Conservation (phyloP, 2,113 vertebrate genomes). For the Orthonyx spaldingii region DNA sequence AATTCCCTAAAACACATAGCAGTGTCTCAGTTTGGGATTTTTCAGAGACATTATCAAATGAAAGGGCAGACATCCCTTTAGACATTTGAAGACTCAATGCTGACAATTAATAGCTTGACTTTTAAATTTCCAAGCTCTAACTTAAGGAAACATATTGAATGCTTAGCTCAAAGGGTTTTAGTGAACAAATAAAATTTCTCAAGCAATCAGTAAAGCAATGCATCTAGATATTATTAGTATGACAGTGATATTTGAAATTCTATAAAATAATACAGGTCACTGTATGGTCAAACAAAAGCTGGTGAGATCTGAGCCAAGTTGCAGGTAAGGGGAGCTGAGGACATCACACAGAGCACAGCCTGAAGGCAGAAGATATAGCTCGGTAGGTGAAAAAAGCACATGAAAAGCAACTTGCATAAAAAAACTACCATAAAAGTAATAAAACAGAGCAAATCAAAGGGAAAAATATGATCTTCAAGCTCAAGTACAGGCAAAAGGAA, state of each 20-base stretch:
- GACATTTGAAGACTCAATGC: constrained; percentile 8
- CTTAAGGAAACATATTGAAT: background rate
- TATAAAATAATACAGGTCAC: background rate
- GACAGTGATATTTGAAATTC: background rate
- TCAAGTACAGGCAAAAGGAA: background rate
- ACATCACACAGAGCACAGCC: background rate
- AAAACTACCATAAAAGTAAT: background rate
- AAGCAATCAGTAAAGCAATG: background rate
- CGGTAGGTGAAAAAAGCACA: background rate
- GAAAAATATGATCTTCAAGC: background rate
- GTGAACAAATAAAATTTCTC: constrained; percentile 7
- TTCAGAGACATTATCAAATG: background rate
- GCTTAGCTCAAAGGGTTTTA: background rate
- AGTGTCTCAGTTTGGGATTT: constrained; percentile 20
- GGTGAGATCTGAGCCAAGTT: background rate
- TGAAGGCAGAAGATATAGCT: background rate
- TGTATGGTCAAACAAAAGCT: background rate
- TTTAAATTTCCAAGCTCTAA: constrained; percentile 3
- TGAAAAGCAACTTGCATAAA: background rate
- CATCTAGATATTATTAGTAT: background rate
- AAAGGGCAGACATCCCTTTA: background rate
- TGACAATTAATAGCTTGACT: constrained; percentile 25
- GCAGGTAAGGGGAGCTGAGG: background rate
- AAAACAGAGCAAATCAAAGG: constrained; percentile 7
- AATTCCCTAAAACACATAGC: background rate